Conservation (phyloP, 2,888 invertebrate species). For the Drosophila tanythrix region DNA sequence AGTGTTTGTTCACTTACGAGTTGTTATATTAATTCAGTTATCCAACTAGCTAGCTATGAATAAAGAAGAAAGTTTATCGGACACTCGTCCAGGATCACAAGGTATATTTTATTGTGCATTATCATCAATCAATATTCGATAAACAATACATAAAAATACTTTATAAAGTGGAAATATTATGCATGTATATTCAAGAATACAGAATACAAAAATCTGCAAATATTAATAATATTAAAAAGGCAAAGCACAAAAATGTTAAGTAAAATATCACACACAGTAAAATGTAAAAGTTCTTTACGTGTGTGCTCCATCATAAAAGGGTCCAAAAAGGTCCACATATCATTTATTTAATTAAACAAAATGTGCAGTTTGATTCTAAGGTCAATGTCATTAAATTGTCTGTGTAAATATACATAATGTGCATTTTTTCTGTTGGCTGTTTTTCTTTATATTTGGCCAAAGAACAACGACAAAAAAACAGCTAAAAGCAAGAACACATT, state of each 20-base stretch:
- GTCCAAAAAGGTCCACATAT: neutral
- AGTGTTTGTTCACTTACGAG: slow-evolving; percentile 18
- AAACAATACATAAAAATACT: neutral
- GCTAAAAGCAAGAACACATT: neutral
- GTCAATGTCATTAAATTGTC: slow-evolving; percentile 35
- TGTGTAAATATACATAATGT: slow-evolving; percentile 43
- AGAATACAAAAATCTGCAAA: neutral
- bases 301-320: neutral
- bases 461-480: neutral
- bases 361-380: slow-evolving; percentile 12
- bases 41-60: slow-evolving; percentile 61
- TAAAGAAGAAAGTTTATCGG: slow-evolving; percentile 72
- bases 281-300: neutral
- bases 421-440: neutral
- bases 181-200: neutral
- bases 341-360: slow-evolving; percentile 3
- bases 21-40: slow-evolving; percentile 1
- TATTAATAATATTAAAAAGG: too few relatives aligned
- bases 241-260: neutral
- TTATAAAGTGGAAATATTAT: neutral
- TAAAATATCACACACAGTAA: too few relatives aligned
- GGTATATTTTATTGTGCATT: slow-evolving; percentile 52
- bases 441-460: neutral
- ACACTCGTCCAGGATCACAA: slow-evolving; percentile 75
- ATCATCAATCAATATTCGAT: neutral